Percentiles rank a stretch among this genome's conserved stretches.
Evolutionary conservation across 2,113 vertebrate species (phyloP).

Genomic region (Mirounga angustirostris): DNA sequence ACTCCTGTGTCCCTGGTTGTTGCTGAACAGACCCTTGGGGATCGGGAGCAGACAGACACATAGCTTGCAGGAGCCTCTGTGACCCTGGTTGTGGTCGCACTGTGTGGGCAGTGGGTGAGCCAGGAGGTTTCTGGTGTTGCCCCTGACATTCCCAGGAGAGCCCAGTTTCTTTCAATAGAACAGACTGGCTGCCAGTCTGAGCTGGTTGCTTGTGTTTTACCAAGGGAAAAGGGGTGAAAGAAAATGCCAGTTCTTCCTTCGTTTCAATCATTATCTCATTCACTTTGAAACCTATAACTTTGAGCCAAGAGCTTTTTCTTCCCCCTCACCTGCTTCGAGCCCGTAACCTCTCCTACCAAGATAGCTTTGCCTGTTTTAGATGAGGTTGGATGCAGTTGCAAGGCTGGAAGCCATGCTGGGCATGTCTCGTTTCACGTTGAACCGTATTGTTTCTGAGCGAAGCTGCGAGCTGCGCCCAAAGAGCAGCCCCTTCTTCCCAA

Average conservation of each 20-base stretch:
- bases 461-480: background rate
- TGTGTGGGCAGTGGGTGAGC: background rate
- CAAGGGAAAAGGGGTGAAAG: constrained; percentile 21
- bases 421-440: background rate
- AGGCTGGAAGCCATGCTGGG: background rate
- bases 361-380: background rate
- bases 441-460: background rate
- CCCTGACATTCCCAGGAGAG: constrained; percentile 2
- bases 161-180: constrained; percentile 70
- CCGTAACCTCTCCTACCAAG: background rate
- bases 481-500: background rate
- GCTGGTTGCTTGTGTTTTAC: background rate
- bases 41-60: background rate
- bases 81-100: background rate
- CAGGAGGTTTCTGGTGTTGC: background rate
- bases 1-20: background rate
- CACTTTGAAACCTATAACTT: constrained; percentile 20
- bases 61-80: background rate
- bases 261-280: background rate
- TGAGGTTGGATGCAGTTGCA: background rate
- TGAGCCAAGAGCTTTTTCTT: background rate
- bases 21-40: background rate
- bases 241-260: constrained; percentile 44
- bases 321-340: background rate
- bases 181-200: background rate